A percentile compares a stretch with the other conserved stretches of the same genome.
Conservation (phyloP, 2,888 invertebrate genomes). For the Corbicula japonica region DNA sequence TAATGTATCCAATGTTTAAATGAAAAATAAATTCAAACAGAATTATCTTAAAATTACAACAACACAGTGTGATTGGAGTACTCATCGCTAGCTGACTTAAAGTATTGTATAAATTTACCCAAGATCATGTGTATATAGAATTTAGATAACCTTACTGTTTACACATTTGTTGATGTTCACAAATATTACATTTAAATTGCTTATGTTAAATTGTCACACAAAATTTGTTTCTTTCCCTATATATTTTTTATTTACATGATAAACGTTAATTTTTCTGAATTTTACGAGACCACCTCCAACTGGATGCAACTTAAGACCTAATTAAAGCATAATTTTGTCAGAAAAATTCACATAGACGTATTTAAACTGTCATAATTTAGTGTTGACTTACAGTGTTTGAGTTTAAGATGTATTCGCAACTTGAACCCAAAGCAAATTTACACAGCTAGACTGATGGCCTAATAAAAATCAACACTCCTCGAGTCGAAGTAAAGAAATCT, state of each 20-base stretch:
- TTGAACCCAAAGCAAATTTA: slow-evolving; percentile 69
- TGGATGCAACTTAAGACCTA: slow-evolving; percentile 22
- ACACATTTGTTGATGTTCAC: slow-evolving; percentile 52
- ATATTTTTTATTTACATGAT: too few species aligned
- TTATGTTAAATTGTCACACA: too few species aligned
- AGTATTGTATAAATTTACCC: slow-evolving; percentile 67
- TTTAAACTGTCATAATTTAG: slow-evolving; percentile 63
- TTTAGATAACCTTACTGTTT: slow-evolving; percentile 60
- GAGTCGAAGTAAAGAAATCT: slow-evolving; percentile 52
- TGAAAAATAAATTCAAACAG: slow-evolving; percentile 43
- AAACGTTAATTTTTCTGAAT: too few species aligned
- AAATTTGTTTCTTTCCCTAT: too few species aligned
- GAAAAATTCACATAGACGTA: slow-evolving; percentile 42
- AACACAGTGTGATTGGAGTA: slow-evolving; percentile 46
- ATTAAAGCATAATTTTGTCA: slow-evolving; percentile 40
- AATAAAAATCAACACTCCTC: slow-evolving; percentile 61
- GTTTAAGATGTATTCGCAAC: slow-evolving; percentile 73
- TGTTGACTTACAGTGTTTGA: slow-evolving; percentile 73
- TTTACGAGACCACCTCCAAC: too few species aligned
- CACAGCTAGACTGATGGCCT: slow-evolving; percentile 61
- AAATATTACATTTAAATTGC: too few species aligned
- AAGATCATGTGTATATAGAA: slow-evolving; percentile 66
- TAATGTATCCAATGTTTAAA: too few species aligned
- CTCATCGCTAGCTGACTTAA: slow-evolving; percentile 50
- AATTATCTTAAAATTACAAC: slow-evolving; percentile 54